Evolutionary conservation across 2,797 vertebrate genomes (phyloP).

Genomic region (Phoebastria nigripes): DNA sequence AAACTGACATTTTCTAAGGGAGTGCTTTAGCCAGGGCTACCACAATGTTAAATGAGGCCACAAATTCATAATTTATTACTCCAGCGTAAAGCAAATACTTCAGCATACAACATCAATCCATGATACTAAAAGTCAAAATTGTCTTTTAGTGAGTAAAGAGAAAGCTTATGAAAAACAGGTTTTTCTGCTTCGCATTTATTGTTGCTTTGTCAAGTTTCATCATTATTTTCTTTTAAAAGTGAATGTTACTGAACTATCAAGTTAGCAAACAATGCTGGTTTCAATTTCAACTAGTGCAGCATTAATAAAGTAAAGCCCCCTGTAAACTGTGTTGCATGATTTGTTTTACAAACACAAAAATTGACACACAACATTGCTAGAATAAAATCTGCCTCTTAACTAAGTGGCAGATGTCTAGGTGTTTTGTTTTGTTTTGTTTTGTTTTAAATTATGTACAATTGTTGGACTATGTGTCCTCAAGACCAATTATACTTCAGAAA

Average conservation of each 20-base stretch:
- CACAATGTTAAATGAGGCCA: conserved; percentile 35
- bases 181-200: neutral
- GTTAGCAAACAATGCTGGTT: neutral
- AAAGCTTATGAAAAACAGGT: neutral
- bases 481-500: neutral
- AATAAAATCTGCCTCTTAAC: neutral
- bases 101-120: neutral
- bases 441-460: neutral
- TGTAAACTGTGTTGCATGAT: neutral
- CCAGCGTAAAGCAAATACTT: conserved; percentile 16
- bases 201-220: neutral
- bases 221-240: neutral
- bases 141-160: neutral
- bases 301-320: neutral
- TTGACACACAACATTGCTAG: neutral
- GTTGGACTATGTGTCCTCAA: neutral
- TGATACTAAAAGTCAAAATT: conserved; percentile 9
- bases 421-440: neutral
- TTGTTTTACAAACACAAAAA: neutral
- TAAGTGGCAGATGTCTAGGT: neutral
- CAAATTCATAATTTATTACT: conserved; percentile 49
- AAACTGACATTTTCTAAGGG: conserved; percentile 33
- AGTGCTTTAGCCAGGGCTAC: neutral
- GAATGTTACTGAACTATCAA: neutral
- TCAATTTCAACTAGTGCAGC: neutral